A percentile compares a stretch with the other conserved stretches of the same genome.
Conservation (phyloP, 2,888 invertebrate species). For the Pachycephus smyrnensis region DNA sequence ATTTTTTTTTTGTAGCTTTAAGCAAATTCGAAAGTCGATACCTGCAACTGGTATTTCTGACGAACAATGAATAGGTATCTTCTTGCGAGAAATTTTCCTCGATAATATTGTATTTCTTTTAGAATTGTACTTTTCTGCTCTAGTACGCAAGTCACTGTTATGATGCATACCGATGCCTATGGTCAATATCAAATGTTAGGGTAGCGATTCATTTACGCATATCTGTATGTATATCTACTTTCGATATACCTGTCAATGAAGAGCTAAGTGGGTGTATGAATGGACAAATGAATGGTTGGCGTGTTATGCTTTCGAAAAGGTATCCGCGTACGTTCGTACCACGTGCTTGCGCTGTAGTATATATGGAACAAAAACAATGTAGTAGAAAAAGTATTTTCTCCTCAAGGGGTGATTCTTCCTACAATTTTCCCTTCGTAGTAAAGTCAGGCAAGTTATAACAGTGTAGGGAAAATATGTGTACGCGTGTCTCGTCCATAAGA, state of each 20-base stretch:
- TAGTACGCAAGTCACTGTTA: background rate
- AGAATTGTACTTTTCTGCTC: background rate
- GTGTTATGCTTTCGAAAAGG: slow-evolving; percentile 26
- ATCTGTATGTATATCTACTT: background rate
- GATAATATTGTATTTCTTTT: background rate
- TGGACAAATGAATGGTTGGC: slow-evolving; percentile 34
- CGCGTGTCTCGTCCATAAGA: background rate
- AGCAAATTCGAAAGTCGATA: background rate
- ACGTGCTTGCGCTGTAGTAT: slow-evolving; percentile 19
- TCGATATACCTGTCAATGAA: background rate
- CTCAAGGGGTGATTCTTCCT: background rate
- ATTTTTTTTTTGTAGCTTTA: background rate
- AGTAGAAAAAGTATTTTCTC: background rate
- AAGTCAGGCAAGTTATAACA: background rate
- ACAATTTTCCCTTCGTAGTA: background rate
- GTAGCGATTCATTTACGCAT: background rate
- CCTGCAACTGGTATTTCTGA: background rate
- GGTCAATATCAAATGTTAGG: background rate
- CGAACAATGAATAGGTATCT: background rate
- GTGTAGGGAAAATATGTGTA: background rate
- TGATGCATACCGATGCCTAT: background rate
- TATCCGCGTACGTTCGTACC: slow-evolving; percentile 20
- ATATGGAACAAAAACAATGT: background rate
- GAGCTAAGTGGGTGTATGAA: slow-evolving; percentile 17
- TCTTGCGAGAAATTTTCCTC: background rate